Conservation (phyloP, 2,113 vertebrate genomes). For the Anhinga rufa region DNA sequence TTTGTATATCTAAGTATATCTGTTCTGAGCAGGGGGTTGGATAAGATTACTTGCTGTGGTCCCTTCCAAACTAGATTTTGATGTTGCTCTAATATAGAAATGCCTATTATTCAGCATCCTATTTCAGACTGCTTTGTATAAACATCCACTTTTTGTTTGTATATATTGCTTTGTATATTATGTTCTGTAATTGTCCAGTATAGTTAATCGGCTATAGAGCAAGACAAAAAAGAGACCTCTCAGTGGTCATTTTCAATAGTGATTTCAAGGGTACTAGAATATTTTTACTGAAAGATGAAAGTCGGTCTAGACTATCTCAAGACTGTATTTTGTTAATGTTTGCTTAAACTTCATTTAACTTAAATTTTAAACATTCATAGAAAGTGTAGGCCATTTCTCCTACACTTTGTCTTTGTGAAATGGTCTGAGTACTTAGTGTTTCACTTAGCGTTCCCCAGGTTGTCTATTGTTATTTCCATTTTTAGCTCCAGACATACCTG, state of each 20-base stretch:
- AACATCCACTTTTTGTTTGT: background rate
- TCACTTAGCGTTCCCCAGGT: background rate
- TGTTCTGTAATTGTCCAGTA: background rate
- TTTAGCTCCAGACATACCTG: slow-evolving; percentile 83
- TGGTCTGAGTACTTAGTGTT: background rate
- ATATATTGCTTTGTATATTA: background rate
- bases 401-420: background rate
- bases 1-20: background rate
- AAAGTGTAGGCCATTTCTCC: background rate
- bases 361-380: background rate
- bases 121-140: background rate
- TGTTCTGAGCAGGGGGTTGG: background rate
- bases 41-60: background rate
- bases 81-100: background rate
- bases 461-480: background rate
- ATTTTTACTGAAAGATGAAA: background rate
- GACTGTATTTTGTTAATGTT: background rate
- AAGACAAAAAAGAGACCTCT: background rate
- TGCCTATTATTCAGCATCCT: background rate
- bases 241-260: background rate
- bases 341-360: background rate
- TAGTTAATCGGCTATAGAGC: background rate
- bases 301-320: background rate
- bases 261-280: background rate
- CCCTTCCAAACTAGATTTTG: background rate